A percentile compares a stretch with the other conserved stretches of the same genome.
Conservation (phyloP, 2,113 vertebrate genomes). For the Martes martes region DNA sequence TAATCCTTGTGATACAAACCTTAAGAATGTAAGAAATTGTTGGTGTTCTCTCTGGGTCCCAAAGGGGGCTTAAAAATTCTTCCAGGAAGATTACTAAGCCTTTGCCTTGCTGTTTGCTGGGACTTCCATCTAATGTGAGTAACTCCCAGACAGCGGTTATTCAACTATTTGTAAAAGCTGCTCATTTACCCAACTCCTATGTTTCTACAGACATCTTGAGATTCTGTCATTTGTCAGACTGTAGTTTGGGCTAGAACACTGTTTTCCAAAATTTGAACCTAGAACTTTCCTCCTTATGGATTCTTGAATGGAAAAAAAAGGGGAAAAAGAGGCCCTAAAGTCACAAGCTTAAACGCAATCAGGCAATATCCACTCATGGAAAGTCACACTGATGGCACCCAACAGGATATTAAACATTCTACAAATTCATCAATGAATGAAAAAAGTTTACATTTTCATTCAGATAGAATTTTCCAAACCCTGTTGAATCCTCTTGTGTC, state of each 20-base stretch:
- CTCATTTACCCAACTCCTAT: background rate
- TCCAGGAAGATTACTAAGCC: background rate
- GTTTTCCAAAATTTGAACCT: background rate
- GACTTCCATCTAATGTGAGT: background rate
- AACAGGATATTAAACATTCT: background rate
- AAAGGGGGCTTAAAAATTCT: slow-evolving; percentile 9
- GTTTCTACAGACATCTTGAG: background rate
- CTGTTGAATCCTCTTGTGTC: background rate
- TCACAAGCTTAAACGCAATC: slow-evolving; percentile 6
- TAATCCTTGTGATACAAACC: slow-evolving; percentile 13
- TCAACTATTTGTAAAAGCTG: background rate
- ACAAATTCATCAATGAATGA: background rate
- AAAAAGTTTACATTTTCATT: background rate
- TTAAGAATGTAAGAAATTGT: slow-evolving; percentile 6
- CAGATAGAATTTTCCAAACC: background rate
- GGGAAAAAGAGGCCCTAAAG: background rate
- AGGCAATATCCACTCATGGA: background rate
- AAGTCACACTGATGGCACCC: background rate
- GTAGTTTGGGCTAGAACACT: background rate
- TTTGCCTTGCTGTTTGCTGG: background rate
- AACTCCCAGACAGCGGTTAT: background rate
- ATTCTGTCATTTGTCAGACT: background rate
- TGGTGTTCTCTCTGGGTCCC: background rate
- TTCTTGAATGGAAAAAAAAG: background rate
- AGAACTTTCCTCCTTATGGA: background rate